Evolutionary conservation across 2,113 vertebrate species (phyloP).

Genomic region (Dasyornis broadbenti): DNA sequence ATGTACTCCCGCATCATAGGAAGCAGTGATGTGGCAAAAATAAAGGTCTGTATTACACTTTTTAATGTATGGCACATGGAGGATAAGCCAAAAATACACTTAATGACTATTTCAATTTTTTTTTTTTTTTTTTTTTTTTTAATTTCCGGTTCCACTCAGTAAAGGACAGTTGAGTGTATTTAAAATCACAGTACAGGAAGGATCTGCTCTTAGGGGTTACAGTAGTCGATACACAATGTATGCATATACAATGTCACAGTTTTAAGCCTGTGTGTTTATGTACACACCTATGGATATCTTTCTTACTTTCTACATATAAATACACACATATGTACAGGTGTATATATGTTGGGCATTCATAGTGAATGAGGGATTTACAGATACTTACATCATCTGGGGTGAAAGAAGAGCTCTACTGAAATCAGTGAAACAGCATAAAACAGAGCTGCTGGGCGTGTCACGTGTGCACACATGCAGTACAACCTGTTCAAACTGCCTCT

Average conservation of each 20-base stretch:
- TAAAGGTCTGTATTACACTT: background rate
- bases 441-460: background rate
- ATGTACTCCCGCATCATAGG: background rate
- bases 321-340: rapidly evolving
- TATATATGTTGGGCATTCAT: background rate
- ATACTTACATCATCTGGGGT: background rate
- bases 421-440: background rate
- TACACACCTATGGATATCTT: too few relatives aligned
- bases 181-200: background rate
- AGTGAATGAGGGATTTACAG: background rate
- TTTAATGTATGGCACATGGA: background rate
- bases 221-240: background rate
- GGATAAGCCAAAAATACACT: background rate
- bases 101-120: background rate
- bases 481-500: background rate
- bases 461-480: rapidly evolving
- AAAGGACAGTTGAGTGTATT: background rate
- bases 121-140: background rate
- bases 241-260: rapidly evolving
- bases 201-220: background rate
- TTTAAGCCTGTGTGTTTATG: background rate
- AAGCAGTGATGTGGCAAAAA: background rate
- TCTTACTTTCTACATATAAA: background rate
- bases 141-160: background rate
- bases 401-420: background rate